Percentiles rank a stretch among this genome's conserved stretches.
Evolutionary conservation across 2,113 vertebrate species (phyloP).

Genomic region (Xenus cinereus): DNA sequence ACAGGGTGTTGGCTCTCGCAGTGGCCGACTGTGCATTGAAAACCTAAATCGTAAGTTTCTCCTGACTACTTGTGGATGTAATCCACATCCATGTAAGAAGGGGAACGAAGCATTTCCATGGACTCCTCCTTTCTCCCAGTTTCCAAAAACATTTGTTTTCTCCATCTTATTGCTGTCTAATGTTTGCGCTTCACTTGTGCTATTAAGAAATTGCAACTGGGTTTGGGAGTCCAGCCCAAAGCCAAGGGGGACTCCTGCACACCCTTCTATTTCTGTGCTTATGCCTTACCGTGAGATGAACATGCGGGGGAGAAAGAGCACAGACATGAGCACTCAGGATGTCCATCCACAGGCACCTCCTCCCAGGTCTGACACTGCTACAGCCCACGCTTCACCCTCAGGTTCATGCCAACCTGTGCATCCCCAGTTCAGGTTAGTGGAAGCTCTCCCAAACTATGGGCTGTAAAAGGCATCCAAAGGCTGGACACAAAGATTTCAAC

Average conservation of each 20-base stretch:
- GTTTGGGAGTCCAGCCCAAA: not conserved
- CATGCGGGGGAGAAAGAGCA: not conserved
- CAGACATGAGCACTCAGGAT: not conserved
- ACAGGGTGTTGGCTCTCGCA: not conserved
- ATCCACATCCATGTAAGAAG: not conserved
- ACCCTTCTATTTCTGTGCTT: not conserved
- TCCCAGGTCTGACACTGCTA: not conserved
- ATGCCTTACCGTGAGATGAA: not conserved
- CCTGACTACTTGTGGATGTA: not conserved
- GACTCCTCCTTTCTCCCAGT: not conserved
- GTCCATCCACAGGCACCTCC: not conserved
- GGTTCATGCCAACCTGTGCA: not conserved
- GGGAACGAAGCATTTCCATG: constrained; percentile 18
- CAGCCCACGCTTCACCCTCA: not conserved
- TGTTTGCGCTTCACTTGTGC: not conserved
- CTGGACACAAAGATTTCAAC: not conserved
- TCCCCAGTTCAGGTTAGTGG: not conserved
- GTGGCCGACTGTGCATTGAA: constrained; percentile 33
- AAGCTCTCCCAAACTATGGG: not conserved
- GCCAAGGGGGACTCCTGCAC: not conserved
- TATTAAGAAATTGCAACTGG: not conserved
- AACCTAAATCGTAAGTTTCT: constrained; percentile 55
- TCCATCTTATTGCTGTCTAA: not conserved
- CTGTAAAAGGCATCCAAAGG: not conserved
- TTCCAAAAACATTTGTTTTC: constrained; percentile 18